Conservation (phyloP, 2,888 invertebrate species). For the Endotricha flammealis region DNA sequence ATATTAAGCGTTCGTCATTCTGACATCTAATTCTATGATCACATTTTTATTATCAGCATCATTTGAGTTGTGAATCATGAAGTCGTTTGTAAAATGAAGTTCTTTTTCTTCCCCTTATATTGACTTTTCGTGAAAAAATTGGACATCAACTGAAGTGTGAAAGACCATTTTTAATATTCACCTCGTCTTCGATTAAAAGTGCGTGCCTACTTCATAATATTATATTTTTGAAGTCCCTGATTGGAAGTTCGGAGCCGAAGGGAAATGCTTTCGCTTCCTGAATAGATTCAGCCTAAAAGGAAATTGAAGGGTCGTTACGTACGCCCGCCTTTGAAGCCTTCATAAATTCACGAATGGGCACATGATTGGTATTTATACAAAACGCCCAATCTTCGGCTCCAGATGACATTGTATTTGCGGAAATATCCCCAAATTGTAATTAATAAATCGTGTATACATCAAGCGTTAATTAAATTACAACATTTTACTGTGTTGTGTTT, state of each 20-base stretch:
- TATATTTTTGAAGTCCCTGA: conserved; percentile 51
- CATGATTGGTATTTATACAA: conserved; percentile 46
- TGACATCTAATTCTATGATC: no score
- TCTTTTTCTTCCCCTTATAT: conserved; percentile 15
- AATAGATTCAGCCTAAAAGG: conserved; percentile 66
- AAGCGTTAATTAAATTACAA: no score
- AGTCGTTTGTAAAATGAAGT: conserved; percentile 13
- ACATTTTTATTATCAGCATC: neutral
- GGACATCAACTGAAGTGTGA: conserved; percentile 36
- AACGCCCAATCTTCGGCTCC: neutral
- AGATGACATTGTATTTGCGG: neutral
- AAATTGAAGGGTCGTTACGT: conserved; percentile 71
- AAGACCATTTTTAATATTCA: conserved; percentile 54
- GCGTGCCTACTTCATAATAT: conserved; percentile 39
- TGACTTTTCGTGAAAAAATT: conserved; percentile 25
- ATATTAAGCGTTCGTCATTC: no score
- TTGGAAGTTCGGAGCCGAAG: conserved; percentile 49
- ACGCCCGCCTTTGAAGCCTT: conserved; percentile 47
- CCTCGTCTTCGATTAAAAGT: conserved; percentile 50
- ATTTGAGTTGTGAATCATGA: conserved; percentile 11
- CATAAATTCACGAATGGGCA: conserved; percentile 59
- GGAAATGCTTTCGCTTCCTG: conserved; percentile 62
- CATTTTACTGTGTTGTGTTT: no score
- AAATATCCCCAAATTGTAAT: neutral
- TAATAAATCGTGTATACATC: no score